Percentiles rank a stretch among this genome's conserved stretches.
Conservation (phyloP, 2,797 vertebrate species). For the Remorina albescens region DNA sequence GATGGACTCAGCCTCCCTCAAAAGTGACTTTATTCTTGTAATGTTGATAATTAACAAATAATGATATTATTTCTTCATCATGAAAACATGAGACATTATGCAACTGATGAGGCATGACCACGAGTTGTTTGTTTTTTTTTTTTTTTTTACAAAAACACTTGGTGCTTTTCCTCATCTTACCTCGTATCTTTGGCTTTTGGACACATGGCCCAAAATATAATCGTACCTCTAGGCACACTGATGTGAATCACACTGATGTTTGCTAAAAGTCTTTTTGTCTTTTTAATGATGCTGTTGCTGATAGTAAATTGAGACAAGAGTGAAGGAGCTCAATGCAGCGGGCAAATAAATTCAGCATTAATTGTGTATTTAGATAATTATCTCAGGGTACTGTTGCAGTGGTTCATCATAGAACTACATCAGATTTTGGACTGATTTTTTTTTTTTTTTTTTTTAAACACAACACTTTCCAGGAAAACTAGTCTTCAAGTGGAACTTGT, state of each 20-base stretch:
- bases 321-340: too few species aligned
- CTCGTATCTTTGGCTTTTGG: too few species aligned
- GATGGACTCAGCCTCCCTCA: background rate
- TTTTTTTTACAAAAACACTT: too few species aligned
- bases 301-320: background rate
- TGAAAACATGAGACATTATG: background rate
- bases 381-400: too few species aligned
- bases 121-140: too few species aligned
- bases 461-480: conserved; percentile 15
- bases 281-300: background rate
- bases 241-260: background rate
- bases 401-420: background rate
- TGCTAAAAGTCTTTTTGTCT: conserved; percentile 4
- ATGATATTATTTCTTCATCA: background rate
- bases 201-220: too few species aligned
- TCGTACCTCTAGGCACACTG: too few species aligned
- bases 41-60: background rate
- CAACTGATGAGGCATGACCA: background rate
- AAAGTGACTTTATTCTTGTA: background rate
- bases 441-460: too few species aligned
- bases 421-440: conserved; percentile 6
- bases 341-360: conserved; percentile 1
- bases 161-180: too few species aligned
- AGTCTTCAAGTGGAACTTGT: conserved; percentile 49
- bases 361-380: background rate